These are phyloP conservation scores for Colletes gigas DNA, from an alignment of 1,140 invertebrate genomes.

Conservation along the genomic window DNA sequence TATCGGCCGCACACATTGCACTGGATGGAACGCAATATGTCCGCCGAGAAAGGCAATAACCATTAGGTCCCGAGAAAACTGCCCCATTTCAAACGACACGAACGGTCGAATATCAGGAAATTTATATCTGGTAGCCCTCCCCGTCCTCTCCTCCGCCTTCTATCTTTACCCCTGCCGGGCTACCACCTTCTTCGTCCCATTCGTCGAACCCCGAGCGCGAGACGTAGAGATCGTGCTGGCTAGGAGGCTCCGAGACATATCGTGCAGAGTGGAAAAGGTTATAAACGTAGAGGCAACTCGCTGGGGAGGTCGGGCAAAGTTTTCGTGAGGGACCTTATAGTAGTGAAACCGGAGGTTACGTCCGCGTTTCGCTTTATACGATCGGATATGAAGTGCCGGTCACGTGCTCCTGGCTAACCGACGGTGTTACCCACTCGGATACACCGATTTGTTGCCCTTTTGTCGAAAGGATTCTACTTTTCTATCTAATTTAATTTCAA, in stretches of 20 bases:
- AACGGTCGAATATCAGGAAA: constrained; percentile 83
- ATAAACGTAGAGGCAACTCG: constrained; percentile 62
- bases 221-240: constrained; percentile 52
- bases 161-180: constrained; percentile 9
- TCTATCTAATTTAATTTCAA: too few species aligned
- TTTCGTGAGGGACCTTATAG: constrained; percentile 44
- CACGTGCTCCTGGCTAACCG: constrained; percentile 55
- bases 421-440: constrained; percentile 47
- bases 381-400: constrained; percentile 67
- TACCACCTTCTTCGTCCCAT: constrained; percentile 49
- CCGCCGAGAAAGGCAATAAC: constrained; percentile 84
- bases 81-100: constrained; percentile 84
- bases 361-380: constrained; percentile 54
- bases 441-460: constrained; percentile 9
- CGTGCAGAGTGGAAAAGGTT: constrained; percentile 61
- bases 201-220: constrained; percentile 54
- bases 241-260: constrained; percentile 61
- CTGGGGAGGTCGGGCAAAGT: constrained; percentile 53
- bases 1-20: constrained; percentile 84
- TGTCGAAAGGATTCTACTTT: too few species aligned
- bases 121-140: constrained; percentile 79
- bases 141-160: constrained; percentile 5
- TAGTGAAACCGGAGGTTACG: constrained; percentile 25
- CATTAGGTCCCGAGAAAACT: constrained; percentile 84
- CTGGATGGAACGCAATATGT: constrained; percentile 85